A percentile compares a stretch with the other conserved stretches of the same genome.
These are phyloP conservation scores for Laspeyria flexula DNA, from an alignment of 2,888 invertebrate species.

Conservation along the genomic window DNA sequence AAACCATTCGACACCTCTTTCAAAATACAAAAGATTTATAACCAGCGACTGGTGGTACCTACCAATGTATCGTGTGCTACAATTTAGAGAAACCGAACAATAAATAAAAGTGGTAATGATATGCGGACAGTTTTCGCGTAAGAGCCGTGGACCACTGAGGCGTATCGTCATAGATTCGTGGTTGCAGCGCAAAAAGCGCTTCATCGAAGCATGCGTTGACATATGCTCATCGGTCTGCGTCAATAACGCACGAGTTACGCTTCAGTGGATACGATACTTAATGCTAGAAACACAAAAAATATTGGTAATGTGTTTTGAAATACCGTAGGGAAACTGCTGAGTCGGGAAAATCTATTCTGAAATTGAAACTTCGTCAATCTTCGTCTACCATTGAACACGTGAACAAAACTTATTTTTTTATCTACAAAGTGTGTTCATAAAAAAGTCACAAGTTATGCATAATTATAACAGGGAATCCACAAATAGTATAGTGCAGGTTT, in stretches of 20 bases:
- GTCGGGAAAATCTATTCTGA: neutral
- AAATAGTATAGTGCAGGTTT: no score
- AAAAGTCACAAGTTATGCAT: no score
- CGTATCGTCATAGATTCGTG: slow-evolving; percentile 37
- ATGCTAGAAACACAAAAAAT: neutral
- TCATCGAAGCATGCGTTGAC: slow-evolving; percentile 38
- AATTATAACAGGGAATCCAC: no score
- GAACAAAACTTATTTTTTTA: no score
- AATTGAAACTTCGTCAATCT: neutral
- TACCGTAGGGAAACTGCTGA: neutral
- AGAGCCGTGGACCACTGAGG: slow-evolving; percentile 29
- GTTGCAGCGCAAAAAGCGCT: slow-evolving; percentile 30
- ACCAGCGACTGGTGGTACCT: neutral
- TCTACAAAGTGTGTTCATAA: no score
- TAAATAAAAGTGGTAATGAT: slow-evolving; percentile 38
- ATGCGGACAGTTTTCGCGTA: slow-evolving; percentile 44
- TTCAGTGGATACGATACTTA: slow-evolving; percentile 19
- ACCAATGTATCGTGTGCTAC: neutral
- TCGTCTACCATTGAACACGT: no score
- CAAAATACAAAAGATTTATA: slow-evolving; percentile 3
- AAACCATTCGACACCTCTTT: neutral
- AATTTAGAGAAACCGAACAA: slow-evolving; percentile 37
- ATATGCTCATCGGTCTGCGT: slow-evolving; percentile 34
- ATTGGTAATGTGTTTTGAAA: neutral
- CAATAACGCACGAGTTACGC: slow-evolving; percentile 34